Evolutionary conservation across 2,888 invertebrate genomes (phyloP).

Genomic region (Malthinus seriepunctatus): DNA sequence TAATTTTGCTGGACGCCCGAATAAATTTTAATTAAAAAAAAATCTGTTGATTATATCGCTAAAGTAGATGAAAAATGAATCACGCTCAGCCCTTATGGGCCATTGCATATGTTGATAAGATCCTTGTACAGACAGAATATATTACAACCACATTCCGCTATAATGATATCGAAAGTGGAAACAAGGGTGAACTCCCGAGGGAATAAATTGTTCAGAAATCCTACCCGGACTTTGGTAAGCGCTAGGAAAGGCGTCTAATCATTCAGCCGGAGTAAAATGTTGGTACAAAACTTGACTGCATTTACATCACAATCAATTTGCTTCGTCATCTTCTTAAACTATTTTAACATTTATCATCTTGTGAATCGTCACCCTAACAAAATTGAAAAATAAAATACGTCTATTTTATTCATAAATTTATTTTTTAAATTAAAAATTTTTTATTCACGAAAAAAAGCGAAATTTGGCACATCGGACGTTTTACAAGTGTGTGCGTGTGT

Average conservation of each 20-base stretch:
- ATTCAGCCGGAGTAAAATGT: constrained; percentile 15
- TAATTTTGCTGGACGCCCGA: neutral
- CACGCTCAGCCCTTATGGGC: constrained; percentile 31
- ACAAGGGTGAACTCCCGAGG: constrained; percentile 40
- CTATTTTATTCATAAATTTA: too few species aligned
- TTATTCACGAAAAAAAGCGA: too few species aligned
- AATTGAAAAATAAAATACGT: too few species aligned
- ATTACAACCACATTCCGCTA: constrained; percentile 37
- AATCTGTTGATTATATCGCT: constrained; percentile 1
- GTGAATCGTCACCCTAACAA: constrained; percentile 15
- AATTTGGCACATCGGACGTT: too few species aligned
- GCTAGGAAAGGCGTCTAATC: constrained; percentile 26
- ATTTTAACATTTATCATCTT: constrained; percentile 18
- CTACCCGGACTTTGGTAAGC: constrained; percentile 22
- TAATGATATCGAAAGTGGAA: constrained; percentile 46
- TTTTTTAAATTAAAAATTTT: too few species aligned
- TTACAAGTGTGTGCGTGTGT: too few species aligned
- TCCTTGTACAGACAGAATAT: constrained; percentile 34
- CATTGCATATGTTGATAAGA: constrained; percentile 43
- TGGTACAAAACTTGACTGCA: constrained; percentile 17
- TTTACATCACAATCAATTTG: constrained; percentile 27
- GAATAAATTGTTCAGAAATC: constrained; percentile 35
- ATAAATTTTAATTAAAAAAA: constrained; percentile 6
- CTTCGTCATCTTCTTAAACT: constrained; percentile 19
- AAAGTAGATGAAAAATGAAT: constrained; percentile 29